phyloP scores from a whole-genome alignment of 2,113 vertebrate species.

The Microcebus ravelobensis region DNA sequence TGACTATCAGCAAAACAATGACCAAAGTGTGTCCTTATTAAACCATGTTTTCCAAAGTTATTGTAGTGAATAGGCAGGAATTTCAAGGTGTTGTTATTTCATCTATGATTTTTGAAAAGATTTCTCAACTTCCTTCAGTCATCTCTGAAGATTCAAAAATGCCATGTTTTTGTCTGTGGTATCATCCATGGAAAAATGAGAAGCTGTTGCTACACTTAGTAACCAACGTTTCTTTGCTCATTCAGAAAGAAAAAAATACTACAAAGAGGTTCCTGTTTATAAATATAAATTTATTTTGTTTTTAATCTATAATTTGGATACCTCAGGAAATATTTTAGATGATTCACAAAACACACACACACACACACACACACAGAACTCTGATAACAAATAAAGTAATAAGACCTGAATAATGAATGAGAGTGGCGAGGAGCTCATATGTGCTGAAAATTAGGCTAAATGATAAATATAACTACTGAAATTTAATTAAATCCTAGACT shows the following conservation, averaged over 20 bases:
- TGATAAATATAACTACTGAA: not conserved
- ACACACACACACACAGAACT: not conserved
- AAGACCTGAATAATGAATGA: not conserved
- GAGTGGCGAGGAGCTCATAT: not conserved
- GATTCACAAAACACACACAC: not conserved
- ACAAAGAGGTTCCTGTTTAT: not conserved
- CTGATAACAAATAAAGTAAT: not conserved
- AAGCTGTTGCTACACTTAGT: not conserved
- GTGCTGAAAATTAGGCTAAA: not conserved
- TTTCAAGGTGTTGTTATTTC: not conserved
- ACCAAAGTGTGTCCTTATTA: not conserved
- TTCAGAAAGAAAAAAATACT: not conserved
- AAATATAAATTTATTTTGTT: not conserved
- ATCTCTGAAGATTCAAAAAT: not conserved
- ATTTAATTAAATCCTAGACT: not conserved
- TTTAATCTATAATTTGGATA: not conserved
- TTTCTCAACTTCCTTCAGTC: not conserved
- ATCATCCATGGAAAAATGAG: not conserved
- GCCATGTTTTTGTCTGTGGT: fast-evolving
- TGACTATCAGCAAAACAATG: not conserved
- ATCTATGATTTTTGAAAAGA: not conserved
- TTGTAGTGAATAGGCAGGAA: not conserved
- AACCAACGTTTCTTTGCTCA: not conserved
- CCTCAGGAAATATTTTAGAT: not conserved
- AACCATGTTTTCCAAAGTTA: not conserved